Conservation (phyloP, 1,140 invertebrate genomes). For the Cotesia chilonis region DNA sequence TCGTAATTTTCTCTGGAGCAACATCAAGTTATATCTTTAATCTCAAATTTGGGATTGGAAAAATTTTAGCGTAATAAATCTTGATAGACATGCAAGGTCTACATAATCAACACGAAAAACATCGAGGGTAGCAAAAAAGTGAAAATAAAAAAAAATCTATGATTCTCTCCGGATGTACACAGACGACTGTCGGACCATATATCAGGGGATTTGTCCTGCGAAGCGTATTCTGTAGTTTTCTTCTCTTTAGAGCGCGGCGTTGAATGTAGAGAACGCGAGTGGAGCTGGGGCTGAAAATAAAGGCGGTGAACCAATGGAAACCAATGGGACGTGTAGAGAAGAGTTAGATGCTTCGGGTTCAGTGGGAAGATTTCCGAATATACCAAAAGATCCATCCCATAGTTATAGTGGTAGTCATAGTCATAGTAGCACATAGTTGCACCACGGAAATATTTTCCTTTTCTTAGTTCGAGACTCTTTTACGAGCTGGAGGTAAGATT, state of each 20-base stretch:
- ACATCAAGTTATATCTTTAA: no score
- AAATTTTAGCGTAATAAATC: background rate
- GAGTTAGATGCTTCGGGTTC: slow-evolving; percentile 23
- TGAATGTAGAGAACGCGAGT: slow-evolving; percentile 22
- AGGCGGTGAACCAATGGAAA: slow-evolving; percentile 29
- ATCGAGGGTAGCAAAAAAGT: background rate
- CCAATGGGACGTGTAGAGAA: slow-evolving; percentile 27
- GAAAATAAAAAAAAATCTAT: slow-evolving; percentile 15
- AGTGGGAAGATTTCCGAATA: slow-evolving; percentile 18
- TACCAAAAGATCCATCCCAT: background rate
- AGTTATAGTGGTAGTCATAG: background rate
- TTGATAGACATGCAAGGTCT: background rate
- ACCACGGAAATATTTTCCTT: slow-evolving; percentile 1
- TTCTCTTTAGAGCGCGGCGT: background rate
- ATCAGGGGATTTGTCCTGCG: slow-evolving; percentile 39
- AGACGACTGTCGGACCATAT: slow-evolving; percentile 31
- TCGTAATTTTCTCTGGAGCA: no score
- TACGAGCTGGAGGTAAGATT: slow-evolving; percentile 29
- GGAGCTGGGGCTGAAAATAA: background rate
- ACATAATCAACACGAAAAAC: background rate
- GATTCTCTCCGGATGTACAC: slow-evolving; percentile 4
- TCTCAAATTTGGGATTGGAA: no score
- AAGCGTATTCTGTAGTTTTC: slow-evolving; percentile 40
- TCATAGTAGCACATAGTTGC: background rate
- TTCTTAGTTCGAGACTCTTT: background rate